Conservation (phyloP, 2,797 vertebrate genomes). For the Nasua narica region DNA sequence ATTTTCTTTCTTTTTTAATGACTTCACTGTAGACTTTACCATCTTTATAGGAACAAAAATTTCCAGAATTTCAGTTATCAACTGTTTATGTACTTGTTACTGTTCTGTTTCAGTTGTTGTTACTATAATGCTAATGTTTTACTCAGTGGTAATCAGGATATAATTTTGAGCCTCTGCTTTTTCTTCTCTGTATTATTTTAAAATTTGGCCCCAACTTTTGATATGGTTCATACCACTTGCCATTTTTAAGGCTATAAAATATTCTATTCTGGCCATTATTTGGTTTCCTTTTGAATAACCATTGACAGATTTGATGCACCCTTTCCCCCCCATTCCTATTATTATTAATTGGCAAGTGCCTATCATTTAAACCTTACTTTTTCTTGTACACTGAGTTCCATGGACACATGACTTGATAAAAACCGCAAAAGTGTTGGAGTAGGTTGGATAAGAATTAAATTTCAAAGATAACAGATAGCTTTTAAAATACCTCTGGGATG, state of each 20-base stretch:
- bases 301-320: background rate
- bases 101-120: background rate
- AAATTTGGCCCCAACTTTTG: background rate
- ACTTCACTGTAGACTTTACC: background rate
- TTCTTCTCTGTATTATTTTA: background rate
- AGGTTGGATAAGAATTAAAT: background rate
- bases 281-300: background rate
- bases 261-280: background rate
- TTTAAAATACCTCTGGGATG: background rate
- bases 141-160: background rate
- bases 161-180: background rate
- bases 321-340: background rate
- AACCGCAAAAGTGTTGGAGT: background rate
- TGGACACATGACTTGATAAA: background rate
- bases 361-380: background rate
- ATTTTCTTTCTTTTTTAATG: background rate
- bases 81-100: background rate
- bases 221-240: background rate
- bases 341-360: background rate
- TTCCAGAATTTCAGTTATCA: background rate
- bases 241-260: background rate
- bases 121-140: background rate
- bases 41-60: background rate
- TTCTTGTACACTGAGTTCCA: background rate
- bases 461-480: background rate